Evolutionary conservation across 2,113 vertebrate species (phyloP), one percentile per base, ranked within the genome.

Genomic region (Syngnathus scovelli): DNA sequence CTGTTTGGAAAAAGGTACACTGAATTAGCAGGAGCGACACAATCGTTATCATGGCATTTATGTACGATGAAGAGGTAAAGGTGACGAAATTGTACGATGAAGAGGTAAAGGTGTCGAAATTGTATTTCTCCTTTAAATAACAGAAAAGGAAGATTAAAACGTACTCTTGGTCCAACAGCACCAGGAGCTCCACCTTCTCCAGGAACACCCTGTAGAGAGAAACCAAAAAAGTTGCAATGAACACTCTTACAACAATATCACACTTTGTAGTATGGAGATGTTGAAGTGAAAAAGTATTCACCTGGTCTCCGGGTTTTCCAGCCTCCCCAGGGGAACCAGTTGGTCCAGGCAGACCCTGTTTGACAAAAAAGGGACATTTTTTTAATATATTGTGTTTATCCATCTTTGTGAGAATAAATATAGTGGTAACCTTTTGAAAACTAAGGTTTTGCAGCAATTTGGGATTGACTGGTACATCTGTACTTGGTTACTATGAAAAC

Each of bases 251-350:
- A 43, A 62, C 39, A 62, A 11, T n/a, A 23, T 7, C 60, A 43
- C 60, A 23, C 39, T 62, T 5, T 18, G 55, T 16, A 64, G n/a
- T 39, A 37, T 59, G 7, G 33, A 54, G 21, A 54, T 46, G 11
- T 15, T 39, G 12, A 33, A 39, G 49, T 56, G 8, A 60, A 56
- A 33, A 38, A 44, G 67, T 19, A 68, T 90, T 92, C 80, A 98
- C 97, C 92, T 94, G 93, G 67, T 98, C 97, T 89, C 97, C 97
- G 52, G 94, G 90, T 77, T 99, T 99, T 83, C 97, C 96, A 55
- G 87, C 72, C 89, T 98, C 96, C 61, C 97, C 97, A 0, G 96
- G 94, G 79, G 96, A 64, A 54, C 97, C 97, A 19, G 93, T 77
- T 37, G 96, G 92, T 62, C 97, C 97, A 41, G 97, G 97, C 51